Evolutionary conservation across 2,113 vertebrate species (phyloP).

Genomic region (Pseudorasbora parva): DNA sequence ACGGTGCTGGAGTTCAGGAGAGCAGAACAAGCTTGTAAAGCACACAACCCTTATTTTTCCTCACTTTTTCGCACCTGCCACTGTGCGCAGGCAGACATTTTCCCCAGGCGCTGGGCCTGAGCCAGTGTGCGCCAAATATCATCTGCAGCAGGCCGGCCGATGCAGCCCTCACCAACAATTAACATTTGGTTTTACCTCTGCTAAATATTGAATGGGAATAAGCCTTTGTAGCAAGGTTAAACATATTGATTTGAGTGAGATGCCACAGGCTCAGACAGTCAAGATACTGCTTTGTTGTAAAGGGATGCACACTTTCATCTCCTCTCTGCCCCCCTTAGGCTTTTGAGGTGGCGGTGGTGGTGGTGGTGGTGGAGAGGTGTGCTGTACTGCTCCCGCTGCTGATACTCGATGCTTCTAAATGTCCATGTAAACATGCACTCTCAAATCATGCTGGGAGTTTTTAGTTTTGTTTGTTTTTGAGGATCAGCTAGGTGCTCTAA

Average conservation of each 20-base stretch:
- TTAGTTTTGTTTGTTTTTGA: too few relatives aligned
- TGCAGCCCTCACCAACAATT: conserved; percentile 12
- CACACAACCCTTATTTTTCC: conserved; percentile 44
- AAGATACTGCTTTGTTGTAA: conserved; percentile 68
- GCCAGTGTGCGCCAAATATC: not conserved
- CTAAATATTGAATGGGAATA: conserved; percentile 62
- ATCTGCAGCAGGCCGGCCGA: conserved; percentile 31
- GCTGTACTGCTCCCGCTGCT: conserved; percentile 68
- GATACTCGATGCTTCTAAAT: conserved; percentile 76
- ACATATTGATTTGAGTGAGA: conserved; percentile 72
- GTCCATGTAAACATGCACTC: conserved; percentile 65
- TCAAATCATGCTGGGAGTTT: conserved; percentile 61
- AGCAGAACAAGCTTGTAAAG: conserved; percentile 50
- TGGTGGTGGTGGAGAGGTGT: conserved; percentile 57
- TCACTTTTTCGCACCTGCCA: conserved; percentile 35
- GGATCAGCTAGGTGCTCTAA: not conserved
- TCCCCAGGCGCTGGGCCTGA: not conserved
- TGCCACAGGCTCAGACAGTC: conserved; percentile 53
- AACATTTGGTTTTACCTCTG: conserved; percentile 50
- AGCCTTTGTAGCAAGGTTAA: conserved; percentile 72
- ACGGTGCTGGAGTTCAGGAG: conserved; percentile 47
- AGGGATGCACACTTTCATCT: conserved; percentile 57
- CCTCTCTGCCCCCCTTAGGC: not conserved
- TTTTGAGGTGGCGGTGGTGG: not conserved
- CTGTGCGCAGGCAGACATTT: not conserved